A percentile compares a stretch with the other conserved stretches of the same genome.
Conservation (phyloP, 2,113 vertebrate genomes). For the Ancistrus triradiatus region DNA sequence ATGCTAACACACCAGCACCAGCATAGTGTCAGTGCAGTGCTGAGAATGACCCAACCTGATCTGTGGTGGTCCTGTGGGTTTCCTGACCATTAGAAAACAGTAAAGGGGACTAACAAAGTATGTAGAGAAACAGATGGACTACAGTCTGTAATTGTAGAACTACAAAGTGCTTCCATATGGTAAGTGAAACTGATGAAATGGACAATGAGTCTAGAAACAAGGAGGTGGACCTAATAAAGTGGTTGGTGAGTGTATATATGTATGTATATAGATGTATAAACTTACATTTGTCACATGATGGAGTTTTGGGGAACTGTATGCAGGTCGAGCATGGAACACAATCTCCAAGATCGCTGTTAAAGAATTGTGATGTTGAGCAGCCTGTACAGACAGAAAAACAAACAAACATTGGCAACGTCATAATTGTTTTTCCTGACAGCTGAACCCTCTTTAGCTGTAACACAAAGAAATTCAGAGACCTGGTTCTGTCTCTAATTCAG, state of each 20-base stretch:
- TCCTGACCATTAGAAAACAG: too few species aligned
- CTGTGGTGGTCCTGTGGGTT: too few species aligned
- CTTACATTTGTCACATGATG: slow-evolving; percentile 74
- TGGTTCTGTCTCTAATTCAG: slow-evolving; percentile 31
- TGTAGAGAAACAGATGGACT: too few species aligned
- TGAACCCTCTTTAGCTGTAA: not conserved
- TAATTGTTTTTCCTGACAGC: not conserved
- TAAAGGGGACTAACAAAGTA: too few species aligned
- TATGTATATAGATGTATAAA: not conserved
- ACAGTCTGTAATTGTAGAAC: too few species aligned
- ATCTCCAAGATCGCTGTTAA: slow-evolving; percentile 59
- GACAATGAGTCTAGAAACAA: too few species aligned
- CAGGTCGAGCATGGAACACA: slow-evolving; percentile 66
- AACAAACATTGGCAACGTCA: not conserved
- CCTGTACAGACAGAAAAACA: slow-evolving; percentile 27
- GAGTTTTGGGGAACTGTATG: slow-evolving; percentile 70
- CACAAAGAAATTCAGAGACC: slow-evolving; percentile 13
- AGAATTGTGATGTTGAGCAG: slow-evolving; percentile 61
- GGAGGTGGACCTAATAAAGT: not conserved
- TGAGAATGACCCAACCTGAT: too few species aligned
- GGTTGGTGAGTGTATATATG: too few species aligned
- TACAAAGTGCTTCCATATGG: too few species aligned
- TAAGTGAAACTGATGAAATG: too few species aligned
- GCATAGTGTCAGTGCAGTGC: too few species aligned
- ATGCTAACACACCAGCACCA: too few species aligned